Conservation (phyloP, 1,140 invertebrate species). For the Kradibia gibbosae region DNA sequence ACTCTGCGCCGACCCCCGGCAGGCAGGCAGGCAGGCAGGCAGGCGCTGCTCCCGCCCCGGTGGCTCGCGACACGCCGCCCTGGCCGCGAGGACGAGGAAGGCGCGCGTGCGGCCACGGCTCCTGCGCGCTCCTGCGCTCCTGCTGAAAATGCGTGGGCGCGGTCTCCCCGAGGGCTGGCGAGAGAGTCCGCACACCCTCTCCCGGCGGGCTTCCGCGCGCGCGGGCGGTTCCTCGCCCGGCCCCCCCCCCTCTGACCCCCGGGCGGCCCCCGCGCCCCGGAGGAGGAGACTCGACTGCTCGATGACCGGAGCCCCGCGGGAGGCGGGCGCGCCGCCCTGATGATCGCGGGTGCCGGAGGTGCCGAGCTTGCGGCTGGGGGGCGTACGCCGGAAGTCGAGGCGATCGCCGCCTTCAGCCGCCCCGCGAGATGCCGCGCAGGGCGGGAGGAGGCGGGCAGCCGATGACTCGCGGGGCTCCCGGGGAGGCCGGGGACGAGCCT, state of each 20-base stretch:
- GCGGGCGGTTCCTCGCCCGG: constrained; percentile 1
- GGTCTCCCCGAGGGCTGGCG: constrained; percentile 73
- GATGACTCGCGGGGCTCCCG: too few relatives aligned
- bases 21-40: neutral
- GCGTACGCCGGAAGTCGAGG: neutral
- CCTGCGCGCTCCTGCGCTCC: constrained; percentile 68
- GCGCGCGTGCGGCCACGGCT: constrained; percentile 53
- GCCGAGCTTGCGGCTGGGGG: neutral
- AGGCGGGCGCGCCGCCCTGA: neutral
- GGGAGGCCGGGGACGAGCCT: too few relatives aligned
- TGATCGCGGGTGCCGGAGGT: neutral
- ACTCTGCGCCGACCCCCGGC: neutral
- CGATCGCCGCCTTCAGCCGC: neutral
- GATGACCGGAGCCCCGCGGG: neutral
- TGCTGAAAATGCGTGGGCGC: constrained; percentile 73
- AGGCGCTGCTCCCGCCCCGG: too few relatives aligned
- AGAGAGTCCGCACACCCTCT: constrained; percentile 63
- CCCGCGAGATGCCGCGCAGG: too few relatives aligned
- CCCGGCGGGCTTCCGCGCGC: constrained; percentile 43
- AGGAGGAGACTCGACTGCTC: neutral
- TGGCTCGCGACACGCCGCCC: neutral
- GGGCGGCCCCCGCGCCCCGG: neutral
- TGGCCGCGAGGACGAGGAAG: constrained; percentile 15
- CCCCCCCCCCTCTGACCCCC: too few relatives aligned
- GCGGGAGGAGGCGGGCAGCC: too few relatives aligned